Evolutionary conservation across 2,888 invertebrate genomes (phyloP).

Genomic region (Phalera bucephala): DNA sequence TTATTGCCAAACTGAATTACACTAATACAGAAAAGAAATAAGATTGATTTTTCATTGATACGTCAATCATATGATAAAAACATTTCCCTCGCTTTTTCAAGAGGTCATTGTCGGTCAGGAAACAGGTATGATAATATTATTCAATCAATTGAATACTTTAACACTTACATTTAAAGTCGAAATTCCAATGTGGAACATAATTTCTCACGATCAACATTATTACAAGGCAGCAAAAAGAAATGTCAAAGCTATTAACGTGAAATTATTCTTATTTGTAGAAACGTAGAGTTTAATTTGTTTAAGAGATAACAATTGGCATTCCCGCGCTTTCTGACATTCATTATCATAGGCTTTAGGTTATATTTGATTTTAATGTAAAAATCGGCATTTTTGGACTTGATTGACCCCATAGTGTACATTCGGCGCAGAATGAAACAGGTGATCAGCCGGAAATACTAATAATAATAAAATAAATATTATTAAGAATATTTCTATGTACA

Average conservation of each 20-base stretch:
- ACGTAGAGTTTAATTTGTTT: slow-evolving; percentile 7
- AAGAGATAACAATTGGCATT: not conserved
- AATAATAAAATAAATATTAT: no score
- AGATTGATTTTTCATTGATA: slow-evolving; percentile 5
- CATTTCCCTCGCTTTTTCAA: slow-evolving; percentile 66
- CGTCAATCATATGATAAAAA: slow-evolving; percentile 20
- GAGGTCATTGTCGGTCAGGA: slow-evolving; percentile 72
- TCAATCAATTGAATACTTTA: slow-evolving; percentile 26
- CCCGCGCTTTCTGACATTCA: slow-evolving; percentile 23
- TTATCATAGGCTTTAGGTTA: slow-evolving; percentile 14
- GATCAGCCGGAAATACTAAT: no score
- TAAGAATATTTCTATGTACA: no score
- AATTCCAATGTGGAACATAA: slow-evolving; percentile 16
- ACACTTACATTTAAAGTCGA: fast-evolving
- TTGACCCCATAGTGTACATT: no score
- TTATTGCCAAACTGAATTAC: no score
- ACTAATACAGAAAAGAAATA: no score
- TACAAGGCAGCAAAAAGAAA: slow-evolving; percentile 35
- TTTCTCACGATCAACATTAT: slow-evolving; percentile 55
- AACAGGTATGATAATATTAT: slow-evolving; percentile 55
- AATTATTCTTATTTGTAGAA: no score
- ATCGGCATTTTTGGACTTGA: no score
- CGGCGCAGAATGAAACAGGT: no score
- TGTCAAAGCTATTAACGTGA: not conserved
- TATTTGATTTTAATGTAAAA: no score